Conservation (phyloP, 2,888 invertebrate genomes). For the Eumerus sabulonum region DNA sequence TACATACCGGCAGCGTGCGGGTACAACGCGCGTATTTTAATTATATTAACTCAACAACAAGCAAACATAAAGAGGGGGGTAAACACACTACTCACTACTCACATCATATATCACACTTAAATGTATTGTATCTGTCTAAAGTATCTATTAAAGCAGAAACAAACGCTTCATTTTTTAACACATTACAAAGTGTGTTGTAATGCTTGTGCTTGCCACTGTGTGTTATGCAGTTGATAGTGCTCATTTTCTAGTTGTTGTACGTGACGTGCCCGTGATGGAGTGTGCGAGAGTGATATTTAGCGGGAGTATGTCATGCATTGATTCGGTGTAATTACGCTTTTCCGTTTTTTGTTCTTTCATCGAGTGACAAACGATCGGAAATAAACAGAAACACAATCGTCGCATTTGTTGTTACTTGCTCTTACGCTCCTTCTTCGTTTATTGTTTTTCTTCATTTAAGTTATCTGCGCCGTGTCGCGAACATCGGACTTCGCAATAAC, state of each 20-base stretch:
- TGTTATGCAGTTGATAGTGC: too few species aligned
- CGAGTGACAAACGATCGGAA: conserved; percentile 52
- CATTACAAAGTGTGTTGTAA: too few species aligned
- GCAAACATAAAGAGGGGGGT: neutral
- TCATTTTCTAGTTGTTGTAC: too few species aligned
- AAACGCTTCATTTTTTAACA: too few species aligned
- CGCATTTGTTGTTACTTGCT: conserved; percentile 28
- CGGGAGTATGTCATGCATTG: conserved; percentile 36
- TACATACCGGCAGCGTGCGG: too few species aligned
- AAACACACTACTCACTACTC: conserved; percentile 41
- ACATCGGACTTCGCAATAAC: conserved; percentile 11
- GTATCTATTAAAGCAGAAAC: neutral
- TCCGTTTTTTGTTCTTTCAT: conserved; percentile 54
- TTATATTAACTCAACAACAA: conserved; percentile 43
- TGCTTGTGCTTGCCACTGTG: too few species aligned
- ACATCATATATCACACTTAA: conserved; percentile 27
- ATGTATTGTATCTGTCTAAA: neutral
- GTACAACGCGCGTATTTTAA: conserved; percentile 47
- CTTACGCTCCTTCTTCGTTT: conserved; percentile 1
- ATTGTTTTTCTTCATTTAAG: conserved; percentile 17
- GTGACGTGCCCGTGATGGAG: too few species aligned
- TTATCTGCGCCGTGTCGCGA: conserved; percentile 10
- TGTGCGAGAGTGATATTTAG: neutral
- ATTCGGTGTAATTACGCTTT: conserved; percentile 60
- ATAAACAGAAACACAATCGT: conserved; percentile 35